A percentile compares a stretch with the other conserved stretches of the same genome.
Conservation (phyloP, 2,113 vertebrate species). For the Galemys pyrenaicus region DNA sequence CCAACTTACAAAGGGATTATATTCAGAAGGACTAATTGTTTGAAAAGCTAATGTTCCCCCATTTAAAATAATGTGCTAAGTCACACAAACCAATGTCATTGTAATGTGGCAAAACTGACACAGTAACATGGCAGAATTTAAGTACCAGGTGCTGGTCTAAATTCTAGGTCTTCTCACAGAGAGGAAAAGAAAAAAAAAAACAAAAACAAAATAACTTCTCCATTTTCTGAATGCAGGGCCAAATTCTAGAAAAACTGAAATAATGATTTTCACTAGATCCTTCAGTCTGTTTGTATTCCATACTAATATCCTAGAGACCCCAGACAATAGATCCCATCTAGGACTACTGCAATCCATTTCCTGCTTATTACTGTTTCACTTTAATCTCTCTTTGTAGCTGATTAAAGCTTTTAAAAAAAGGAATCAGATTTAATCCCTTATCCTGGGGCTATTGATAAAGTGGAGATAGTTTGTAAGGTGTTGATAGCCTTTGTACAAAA, state of each 20-base stretch:
- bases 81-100: background rate
- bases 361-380: background rate
- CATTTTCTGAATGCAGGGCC: background rate
- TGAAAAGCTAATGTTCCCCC: conserved; percentile 14
- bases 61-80: background rate
- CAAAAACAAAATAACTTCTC: background rate
- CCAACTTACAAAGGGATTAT: background rate
- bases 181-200: background rate
- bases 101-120: background rate
- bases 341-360: background rate
- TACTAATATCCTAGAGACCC: background rate
- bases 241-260: background rate
- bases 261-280: background rate
- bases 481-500: background rate
- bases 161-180: background rate
- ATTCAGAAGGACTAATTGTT: conserved; percentile 28
- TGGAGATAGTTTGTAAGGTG: background rate
- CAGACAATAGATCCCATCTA: background rate
- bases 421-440: background rate
- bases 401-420: background rate
- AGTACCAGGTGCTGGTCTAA: background rate
- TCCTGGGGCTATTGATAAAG: background rate
- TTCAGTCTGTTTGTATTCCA: background rate
- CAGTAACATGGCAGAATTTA: background rate
- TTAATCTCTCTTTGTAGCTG: background rate